Evolutionary conservation across 2,888 invertebrate genomes (phyloP), one percentile per base, ranked within the genome.

Genomic region (Linnaemya tessellans): DNA sequence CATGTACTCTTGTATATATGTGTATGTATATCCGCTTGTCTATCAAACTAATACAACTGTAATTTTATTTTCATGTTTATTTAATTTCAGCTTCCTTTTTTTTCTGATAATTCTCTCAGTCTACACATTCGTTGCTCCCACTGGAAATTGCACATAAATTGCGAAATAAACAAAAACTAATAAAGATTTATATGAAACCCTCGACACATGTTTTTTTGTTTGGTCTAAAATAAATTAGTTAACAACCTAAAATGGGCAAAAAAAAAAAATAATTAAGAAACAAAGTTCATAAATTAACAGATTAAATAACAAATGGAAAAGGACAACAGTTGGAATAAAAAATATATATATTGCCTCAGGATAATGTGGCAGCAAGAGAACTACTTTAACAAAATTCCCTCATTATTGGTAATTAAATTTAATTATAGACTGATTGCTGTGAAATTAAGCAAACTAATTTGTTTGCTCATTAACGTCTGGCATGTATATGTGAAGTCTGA

Each of bases 161-260:
- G 73, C 43, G 43, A 74, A 74, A 58, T 54, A 73, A 83, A 83
- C 43, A 83, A 68, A 56, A 83, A 62, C 46, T 74, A 74, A 79
- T 74, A 56, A 74, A 84, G 84, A 84, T 84, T 84, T 84, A 84
- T 84, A 64, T 84, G 84, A 56, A 74, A 84, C 56, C 56, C 49
- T 56, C 62, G 79, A 67, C 84, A 79, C 38, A 74, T 84, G 74
- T 74, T 84, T 3, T 5, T 68, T 58, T 68, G n/a, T 68, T n/a
- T n/a, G 41, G 64, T 11, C 73, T 68, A 18, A 58, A 58, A 58
- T 49, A 77, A 77, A 82, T 71, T 78, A 73, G 65, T 49, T 35
- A 46, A 22, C 4, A 46, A 5, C 43, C 54, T 56, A 56, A 15
- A 11, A 62, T 30, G 9, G 41, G 4, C 5, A 15, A 11, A 22